A percentile compares a stretch with the other conserved stretches of the same genome.
phyloP scores from a whole-genome alignment of 2,113 vertebrate species.

The Chlorodrepanis virens region DNA sequence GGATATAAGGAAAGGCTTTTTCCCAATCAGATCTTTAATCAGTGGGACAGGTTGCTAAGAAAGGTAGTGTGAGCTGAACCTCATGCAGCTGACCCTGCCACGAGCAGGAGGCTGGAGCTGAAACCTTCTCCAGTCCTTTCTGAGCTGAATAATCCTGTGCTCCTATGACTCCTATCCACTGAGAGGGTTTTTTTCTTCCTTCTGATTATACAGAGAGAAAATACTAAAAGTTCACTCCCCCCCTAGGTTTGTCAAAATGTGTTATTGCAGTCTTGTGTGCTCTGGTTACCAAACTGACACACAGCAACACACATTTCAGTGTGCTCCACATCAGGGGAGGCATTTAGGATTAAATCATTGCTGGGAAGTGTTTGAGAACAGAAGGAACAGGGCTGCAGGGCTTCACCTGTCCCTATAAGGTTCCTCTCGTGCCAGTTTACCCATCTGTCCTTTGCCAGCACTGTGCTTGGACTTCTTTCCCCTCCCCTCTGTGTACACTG shows the following conservation, averaged over 20 bases:
- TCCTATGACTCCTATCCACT: neutral
- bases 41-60: neutral
- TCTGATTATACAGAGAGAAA: neutral
- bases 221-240: neutral
- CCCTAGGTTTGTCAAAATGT: neutral
- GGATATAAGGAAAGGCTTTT: neutral
- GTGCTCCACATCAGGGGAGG: neutral
- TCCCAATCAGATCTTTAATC: neutral
- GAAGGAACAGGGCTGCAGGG: neutral
- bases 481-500: neutral
- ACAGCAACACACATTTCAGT: neutral
- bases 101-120: neutral
- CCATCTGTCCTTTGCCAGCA: neutral
- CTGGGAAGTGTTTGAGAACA: neutral
- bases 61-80: neutral
- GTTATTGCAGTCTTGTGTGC: neutral
- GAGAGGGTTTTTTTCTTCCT: accelerated
- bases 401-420: neutral
- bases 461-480: neutral
- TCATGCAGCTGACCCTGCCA: neutral
- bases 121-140: neutral
- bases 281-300: neutral
- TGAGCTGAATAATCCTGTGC: neutral
- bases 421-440: accelerated
- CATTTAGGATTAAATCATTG: neutral